A percentile compares a stretch with the other conserved stretches of the same genome.
Evolutionary conservation across 2,797 vertebrate species (phyloP).

Genomic region (Caiman crocodilus): DNA sequence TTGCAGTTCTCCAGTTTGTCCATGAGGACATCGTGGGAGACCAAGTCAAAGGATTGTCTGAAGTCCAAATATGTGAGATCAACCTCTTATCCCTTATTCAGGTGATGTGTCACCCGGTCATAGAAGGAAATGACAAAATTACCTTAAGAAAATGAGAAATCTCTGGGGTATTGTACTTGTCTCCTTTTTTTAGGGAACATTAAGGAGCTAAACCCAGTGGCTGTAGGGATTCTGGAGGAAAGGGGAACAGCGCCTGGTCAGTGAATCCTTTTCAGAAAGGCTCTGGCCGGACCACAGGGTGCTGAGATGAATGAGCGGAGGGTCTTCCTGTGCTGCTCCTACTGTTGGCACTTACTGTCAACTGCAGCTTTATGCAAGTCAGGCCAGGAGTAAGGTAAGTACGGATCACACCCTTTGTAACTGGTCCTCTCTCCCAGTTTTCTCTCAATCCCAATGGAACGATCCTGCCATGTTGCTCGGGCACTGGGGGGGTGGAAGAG

Average conservation of each 20-base stretch:
- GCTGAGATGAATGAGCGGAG: background rate
- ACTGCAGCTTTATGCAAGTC: background rate
- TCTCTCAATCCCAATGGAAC: background rate
- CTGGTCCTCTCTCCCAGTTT: background rate
- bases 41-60: too few species aligned
- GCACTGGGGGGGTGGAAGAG: background rate
- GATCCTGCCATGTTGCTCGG: background rate
- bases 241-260: background rate
- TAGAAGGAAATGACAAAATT: too few species aligned
- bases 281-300: background rate
- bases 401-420: background rate
- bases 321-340: background rate
- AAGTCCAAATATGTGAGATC: too few species aligned
- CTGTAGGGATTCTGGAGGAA: background rate
- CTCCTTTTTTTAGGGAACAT: background rate
- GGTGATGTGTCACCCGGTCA: too few species aligned
- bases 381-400: background rate
- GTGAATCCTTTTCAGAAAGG: background rate
- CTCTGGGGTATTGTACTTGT: background rate
- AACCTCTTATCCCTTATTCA: too few species aligned
- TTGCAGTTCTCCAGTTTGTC: too few species aligned
- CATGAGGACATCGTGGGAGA: too few species aligned
- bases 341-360: accelerated
- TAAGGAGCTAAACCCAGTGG: background rate
- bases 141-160: background rate